These are phyloP conservation scores for Cordilura impudica DNA, from an alignment of 2,888 invertebrate genomes.

Conservation along the genomic window DNA sequence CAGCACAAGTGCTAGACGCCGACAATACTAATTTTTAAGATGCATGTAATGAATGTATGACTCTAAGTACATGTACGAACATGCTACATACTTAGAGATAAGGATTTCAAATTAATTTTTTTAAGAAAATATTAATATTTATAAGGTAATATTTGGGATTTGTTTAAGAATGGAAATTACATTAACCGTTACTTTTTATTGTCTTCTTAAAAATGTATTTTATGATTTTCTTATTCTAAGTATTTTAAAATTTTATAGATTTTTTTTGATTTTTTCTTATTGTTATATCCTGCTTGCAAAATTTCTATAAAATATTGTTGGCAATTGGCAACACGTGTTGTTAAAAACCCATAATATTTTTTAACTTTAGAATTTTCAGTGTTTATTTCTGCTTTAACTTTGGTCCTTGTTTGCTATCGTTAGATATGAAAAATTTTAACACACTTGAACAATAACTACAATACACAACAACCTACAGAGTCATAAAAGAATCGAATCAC, in stretches of 20 bases:
- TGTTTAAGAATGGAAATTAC: background rate
- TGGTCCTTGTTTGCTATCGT: constrained; percentile 16
- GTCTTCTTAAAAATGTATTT: constrained; percentile 27
- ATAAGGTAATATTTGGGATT: constrained; percentile 12
- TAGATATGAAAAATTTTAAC: constrained; percentile 53
- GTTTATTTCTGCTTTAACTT: constrained; percentile 2
- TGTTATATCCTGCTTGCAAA: constrained; percentile 64
- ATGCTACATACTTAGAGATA: background rate
- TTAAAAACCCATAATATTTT: constrained; percentile 72
- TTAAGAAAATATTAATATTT: constrained; percentile 39
- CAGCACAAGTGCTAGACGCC: constrained; percentile 23
- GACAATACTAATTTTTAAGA: constrained; percentile 23
- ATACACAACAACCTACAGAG: constrained; percentile 10
- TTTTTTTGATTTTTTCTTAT: constrained; percentile 13
- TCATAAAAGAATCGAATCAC: background rate
- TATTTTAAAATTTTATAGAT: constrained; percentile 17
- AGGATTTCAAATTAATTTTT: background rate
- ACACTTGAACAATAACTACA: constrained; percentile 27
- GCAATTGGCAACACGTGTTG: constrained; percentile 76
- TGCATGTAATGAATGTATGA: constrained; percentile 44
- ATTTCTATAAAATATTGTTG: constrained; percentile 65
- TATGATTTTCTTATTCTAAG: constrained; percentile 5
- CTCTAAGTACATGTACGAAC: background rate
- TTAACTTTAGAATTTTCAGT: constrained; percentile 62
- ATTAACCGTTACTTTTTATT: constrained; percentile 52